Base-by-base conservation (phyloP, 2,113 vertebrate genomes). In the Saccopteryx bilineata region DNA sequence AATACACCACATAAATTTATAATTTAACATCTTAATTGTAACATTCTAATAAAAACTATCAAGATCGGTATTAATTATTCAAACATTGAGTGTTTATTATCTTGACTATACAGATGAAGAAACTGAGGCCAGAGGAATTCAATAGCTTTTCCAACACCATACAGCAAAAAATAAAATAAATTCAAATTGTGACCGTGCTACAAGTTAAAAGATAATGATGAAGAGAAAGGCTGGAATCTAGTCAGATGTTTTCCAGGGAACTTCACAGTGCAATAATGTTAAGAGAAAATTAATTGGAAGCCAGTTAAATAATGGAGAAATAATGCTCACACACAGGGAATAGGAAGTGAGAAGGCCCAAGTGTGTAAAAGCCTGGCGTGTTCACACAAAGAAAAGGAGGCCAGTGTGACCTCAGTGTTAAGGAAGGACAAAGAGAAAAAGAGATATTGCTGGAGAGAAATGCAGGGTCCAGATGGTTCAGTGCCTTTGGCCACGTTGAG, bases 1-100 rank as follows among this genome's bases (percentile, higher is more conserved):
- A 97, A 97, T 97, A 92, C 83, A 71, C 87, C 97, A 97, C 52
- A 39, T 93, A 81, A 96, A 96, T 97, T 98, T 98, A 96, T 98
- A 98, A 97, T 98, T 98, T 97, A 96, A 97, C 97, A 95, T 97
- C 97, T 98, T 98, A 97, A 94, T 96, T 97, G n/a, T 97, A 95
- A 95, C 83, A 71, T 69, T 97, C 96, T 98, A 96, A 96, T 97
- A 96, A 98, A 98, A 95, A 97, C 95, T 98, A 97, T 95, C 48
- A 96, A 95, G 98, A 96, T 3, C 39, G 39, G 39, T 39, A 39
- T 39, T 39, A 39, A 39, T 39, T 39, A 39, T 39, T 39, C 39
- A 39, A 39, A 39, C 39, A 39, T 39, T 2, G 19, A 65, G 52
- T 17, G 17, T 50, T 33, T 87, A 78, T 85, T 80, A 80, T 26